These are phyloP conservation scores for Drosophila guanche DNA, from an alignment of 1,140 invertebrate genomes.

Conservation along the genomic window DNA sequence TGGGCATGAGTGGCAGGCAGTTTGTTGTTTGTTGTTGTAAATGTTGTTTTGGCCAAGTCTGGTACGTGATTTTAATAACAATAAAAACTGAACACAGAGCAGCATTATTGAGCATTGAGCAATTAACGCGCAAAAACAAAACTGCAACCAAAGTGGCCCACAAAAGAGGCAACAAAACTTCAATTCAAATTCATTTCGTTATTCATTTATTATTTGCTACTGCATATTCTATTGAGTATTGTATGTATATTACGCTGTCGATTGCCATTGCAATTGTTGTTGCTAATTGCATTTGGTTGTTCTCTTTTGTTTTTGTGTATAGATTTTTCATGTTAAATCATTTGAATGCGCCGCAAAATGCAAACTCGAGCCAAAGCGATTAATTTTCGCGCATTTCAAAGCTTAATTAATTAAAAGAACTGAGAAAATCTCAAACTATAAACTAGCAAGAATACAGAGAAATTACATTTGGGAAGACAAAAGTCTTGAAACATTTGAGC, in stretches of 20 bases:
- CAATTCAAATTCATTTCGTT: slow-evolving; percentile 52
- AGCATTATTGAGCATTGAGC: slow-evolving; percentile 53
- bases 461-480: too few species aligned
- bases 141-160: slow-evolving; percentile 35
- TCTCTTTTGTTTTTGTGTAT: too few species aligned
- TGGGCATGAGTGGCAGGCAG: slow-evolving; percentile 33
- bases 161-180: slow-evolving; percentile 17
- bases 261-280: slow-evolving; percentile 43
- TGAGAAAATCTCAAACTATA: too few species aligned
- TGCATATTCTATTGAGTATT: slow-evolving; percentile 2
- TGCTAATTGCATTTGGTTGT: slow-evolving; percentile 69
- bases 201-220: slow-evolving; percentile 39
- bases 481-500: too few species aligned
- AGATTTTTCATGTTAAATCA: slow-evolving; percentile 54
- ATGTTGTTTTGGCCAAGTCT: slow-evolving; percentile 38
- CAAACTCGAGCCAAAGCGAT: slow-evolving; percentile 31
- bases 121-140: slow-evolving; percentile 55
- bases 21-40: slow-evolving; percentile 52
- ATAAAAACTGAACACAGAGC: slow-evolving; percentile 55
- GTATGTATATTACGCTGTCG: slow-evolving; percentile 28
- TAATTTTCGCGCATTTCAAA: slow-evolving; percentile 50
- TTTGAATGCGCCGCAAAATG: slow-evolving; percentile 60
- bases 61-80: slow-evolving; percentile 80
- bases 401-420: slow-evolving; percentile 40
- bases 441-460: too few species aligned